Conservation (phyloP, 2,113 vertebrate genomes). For the Lynx canadensis region DNA sequence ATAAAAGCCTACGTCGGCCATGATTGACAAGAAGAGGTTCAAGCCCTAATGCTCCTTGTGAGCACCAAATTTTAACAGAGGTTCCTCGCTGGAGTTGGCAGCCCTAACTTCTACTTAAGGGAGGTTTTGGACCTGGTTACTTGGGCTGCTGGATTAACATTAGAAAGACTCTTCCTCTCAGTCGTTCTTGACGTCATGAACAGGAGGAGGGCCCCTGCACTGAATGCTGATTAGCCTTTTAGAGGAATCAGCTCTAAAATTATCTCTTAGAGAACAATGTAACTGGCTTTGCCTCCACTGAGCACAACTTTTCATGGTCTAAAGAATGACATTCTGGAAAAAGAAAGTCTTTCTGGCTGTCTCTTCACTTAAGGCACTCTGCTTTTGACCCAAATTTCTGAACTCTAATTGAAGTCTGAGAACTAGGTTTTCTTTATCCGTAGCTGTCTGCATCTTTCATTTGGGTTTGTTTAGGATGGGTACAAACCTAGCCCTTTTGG, state of each 20-base stretch:
- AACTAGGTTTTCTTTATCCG: not conserved
- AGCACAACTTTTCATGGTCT: not conserved
- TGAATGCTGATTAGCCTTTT: not conserved
- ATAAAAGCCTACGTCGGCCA: accelerated
- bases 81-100: not conserved
- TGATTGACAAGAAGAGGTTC: not conserved
- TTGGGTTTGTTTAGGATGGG: not conserved
- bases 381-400: not conserved
- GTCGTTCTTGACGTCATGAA: not conserved
- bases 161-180: not conserved
- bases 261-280: not conserved
- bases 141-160: not conserved
- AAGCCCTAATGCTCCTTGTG: not conserved
- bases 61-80: not conserved
- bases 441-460: not conserved
- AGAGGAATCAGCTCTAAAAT: not conserved
- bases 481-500: accelerated
- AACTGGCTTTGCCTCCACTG: not conserved
- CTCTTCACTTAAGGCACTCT: not conserved
- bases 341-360: not conserved
- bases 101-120: not conserved
- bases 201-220: not conserved
- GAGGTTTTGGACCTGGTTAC: not conserved
- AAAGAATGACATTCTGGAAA: not conserved
- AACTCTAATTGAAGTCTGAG: not conserved